Evolutionary conservation across 2,888 invertebrate genomes (phyloP), one percentile per base, ranked within the genome.

Genomic region (Temnothorax rugatulus): DNA sequence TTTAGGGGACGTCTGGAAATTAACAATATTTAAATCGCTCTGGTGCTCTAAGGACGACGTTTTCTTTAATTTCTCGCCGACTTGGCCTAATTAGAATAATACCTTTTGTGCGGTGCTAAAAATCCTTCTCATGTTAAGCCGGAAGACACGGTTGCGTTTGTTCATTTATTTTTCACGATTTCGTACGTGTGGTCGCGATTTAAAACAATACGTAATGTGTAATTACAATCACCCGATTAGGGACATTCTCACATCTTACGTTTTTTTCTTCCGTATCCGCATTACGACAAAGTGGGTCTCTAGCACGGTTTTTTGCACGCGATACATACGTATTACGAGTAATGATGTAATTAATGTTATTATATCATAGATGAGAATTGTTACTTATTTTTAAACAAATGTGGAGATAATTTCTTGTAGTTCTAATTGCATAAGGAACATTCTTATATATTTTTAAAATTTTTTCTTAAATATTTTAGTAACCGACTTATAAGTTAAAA

Each of bases 221-320:
- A 38, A 82, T 82, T 74, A 75, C 44, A 64, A 41, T 21, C 29
- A 13, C 29, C 50, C n/a, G 54, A 82, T 82, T 82, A 74, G n/a
- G n/a, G 11, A 15, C 74, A 18, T 75, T 82, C 82, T 74, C 82
- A 82, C 52, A 41, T 15, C 18, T 71, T 38, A 73, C 29, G 38
- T 21, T 34, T 50, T 47, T 52, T 82, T 64, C 63, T 29, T 66
- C 41, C 41, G 52, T 15, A 63, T 38, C n/a, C 41, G 38, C 25
- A 41, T 82, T 41, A 18, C 18, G 13, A 77, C 38, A 66, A 82
- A 82, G 82, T 75, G 7, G 75, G 52, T 75, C 29, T 82, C 63
- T 50, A 18, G 50, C 18, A 61, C 69, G 18, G 15, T 44, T 77
- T 57, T 76, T 29, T 68, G n/a, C 38, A 64, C 21, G n/a, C 41